Evolutionary conservation across 2,797 vertebrate species (phyloP).

Genomic region (Phrynocephalus vlangalii): DNA sequence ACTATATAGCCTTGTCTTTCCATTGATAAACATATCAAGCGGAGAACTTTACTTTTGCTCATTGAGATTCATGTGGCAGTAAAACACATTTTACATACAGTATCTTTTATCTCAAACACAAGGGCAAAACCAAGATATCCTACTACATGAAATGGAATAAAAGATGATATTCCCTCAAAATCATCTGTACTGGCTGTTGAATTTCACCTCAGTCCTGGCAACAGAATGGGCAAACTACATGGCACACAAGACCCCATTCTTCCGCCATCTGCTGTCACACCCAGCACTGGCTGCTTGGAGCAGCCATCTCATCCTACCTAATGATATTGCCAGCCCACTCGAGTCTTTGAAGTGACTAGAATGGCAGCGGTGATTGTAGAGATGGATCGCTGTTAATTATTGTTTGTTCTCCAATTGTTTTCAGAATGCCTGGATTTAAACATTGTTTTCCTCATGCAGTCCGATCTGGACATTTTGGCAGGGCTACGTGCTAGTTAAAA

Average conservation of each 20-base stretch:
- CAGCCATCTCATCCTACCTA: background rate
- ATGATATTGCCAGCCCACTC: background rate
- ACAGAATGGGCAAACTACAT: background rate
- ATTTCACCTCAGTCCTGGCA: background rate
- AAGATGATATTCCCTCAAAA: background rate
- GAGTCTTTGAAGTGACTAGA: background rate
- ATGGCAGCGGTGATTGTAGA: background rate
- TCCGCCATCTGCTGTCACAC: background rate
- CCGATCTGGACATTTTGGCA: background rate
- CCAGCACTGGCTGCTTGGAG: background rate
- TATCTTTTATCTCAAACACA: background rate
- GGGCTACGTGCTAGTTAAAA: constrained; percentile 21
- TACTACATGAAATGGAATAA: background rate
- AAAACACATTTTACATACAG: background rate
- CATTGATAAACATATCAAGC: constrained; percentile 6
- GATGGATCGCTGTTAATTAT: constrained; percentile 16
- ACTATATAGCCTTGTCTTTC: constrained; percentile 22
- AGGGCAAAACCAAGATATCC: background rate
- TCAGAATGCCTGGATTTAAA: constrained; percentile 31
- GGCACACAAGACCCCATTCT: background rate
- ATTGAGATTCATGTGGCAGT: background rate
- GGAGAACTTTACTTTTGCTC: background rate
- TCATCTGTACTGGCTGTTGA: background rate
- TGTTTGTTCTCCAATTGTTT: constrained; percentile 13
- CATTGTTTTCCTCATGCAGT: constrained; percentile 19